phyloP scores from a whole-genome alignment of 2,888 invertebrate genomes.

The Encarsia formosa region DNA sequence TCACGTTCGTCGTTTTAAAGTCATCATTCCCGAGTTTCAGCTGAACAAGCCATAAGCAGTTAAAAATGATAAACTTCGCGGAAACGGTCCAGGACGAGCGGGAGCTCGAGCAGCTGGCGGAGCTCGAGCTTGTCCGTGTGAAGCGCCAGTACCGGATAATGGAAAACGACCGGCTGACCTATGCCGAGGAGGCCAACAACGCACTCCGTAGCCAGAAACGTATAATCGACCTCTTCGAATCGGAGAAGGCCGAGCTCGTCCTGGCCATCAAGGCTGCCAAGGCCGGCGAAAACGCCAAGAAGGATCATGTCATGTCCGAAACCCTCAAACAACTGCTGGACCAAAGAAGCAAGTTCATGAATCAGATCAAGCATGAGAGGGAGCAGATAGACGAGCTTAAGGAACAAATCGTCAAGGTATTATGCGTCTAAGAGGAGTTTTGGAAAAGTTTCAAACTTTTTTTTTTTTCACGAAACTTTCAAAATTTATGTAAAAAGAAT shows the following conservation, averaged over 20 bases:
- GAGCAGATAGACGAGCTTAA: conserved; percentile 55
- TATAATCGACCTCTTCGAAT: conserved; percentile 59
- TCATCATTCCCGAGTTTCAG: no score
- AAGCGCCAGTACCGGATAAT: conserved; percentile 79
- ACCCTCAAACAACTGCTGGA: conserved; percentile 56
- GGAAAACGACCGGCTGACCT: conserved; percentile 73
- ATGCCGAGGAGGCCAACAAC: conserved; percentile 66
- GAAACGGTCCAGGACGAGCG: conserved; percentile 58
- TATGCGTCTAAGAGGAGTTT: no score
- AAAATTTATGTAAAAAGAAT: no score
- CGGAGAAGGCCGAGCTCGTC: conserved; percentile 62
- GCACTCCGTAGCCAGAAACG: conserved; percentile 63
- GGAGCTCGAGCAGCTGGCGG: conserved; percentile 75
- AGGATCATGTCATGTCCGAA: conserved; percentile 55
- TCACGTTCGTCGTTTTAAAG: no score
- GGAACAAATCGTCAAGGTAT: conserved; percentile 57
- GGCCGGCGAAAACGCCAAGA: conserved; percentile 57
- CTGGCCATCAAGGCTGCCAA: conserved; percentile 59
- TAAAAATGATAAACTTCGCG: conserved; percentile 43
- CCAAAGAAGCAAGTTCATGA: conserved; percentile 56
- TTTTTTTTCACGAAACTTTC: no score
- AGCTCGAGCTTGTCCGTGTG: conserved; percentile 72
- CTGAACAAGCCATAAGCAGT: no score
- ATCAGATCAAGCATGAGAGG: conserved; percentile 54
- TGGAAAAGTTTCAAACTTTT: no score